Conservation (phyloP, 2,797 vertebrate genomes). For the Craterocephalus amniculus region DNA sequence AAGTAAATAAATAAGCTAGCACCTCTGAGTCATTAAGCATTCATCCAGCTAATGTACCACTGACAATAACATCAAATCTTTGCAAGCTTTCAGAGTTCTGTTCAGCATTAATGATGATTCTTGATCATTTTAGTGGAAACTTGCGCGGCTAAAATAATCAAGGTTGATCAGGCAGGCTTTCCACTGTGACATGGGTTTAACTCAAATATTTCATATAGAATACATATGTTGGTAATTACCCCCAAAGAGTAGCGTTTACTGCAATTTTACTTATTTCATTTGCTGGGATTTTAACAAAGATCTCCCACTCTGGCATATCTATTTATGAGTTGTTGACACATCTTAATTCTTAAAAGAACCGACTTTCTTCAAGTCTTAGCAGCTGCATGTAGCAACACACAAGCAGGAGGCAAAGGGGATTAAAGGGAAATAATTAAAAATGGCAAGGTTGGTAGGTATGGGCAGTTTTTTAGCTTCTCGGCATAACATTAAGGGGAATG, state of each 20-base stretch:
- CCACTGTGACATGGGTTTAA: background rate
- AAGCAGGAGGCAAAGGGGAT: conserved; percentile 12
- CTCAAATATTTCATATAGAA: background rate
- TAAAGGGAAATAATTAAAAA: background rate
- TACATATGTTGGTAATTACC: background rate
- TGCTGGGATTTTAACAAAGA: background rate
- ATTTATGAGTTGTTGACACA: background rate
- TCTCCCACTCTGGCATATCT: background rate
- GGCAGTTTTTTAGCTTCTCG: background rate
- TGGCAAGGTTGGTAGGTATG: background rate
- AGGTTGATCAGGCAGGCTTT: background rate
- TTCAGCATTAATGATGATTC: background rate
- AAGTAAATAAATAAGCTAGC: conserved; percentile 12
- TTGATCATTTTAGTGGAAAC: background rate
- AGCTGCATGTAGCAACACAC: conserved; percentile 42
- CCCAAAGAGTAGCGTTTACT: background rate
- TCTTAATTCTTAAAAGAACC: conserved; percentile 8
- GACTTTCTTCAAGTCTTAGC: background rate
- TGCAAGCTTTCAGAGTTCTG: background rate
- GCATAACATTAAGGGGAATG: conserved; percentile 56
- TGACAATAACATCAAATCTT: background rate
- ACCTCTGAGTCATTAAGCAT: background rate
- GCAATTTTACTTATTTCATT: background rate
- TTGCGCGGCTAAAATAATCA: background rate
- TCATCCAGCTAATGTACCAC: background rate